phyloP scores from a whole-genome alignment of 2,113 vertebrate genomes.

The Solea solea region DNA sequence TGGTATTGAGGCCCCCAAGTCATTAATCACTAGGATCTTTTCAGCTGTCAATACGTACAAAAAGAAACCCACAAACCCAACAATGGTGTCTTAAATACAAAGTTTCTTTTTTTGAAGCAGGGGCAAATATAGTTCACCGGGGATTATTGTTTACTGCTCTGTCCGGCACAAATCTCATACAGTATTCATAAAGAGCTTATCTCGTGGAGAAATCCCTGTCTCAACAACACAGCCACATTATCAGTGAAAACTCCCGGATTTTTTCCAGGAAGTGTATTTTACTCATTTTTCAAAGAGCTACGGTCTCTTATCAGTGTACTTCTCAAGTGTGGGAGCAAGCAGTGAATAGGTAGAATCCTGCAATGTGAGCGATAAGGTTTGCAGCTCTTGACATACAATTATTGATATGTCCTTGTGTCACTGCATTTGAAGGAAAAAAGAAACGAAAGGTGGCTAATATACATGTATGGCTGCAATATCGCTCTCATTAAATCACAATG shows the following conservation, averaged over 20 bases:
- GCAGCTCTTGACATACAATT: not conserved
- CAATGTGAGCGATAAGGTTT: not conserved
- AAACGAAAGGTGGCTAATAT: not conserved
- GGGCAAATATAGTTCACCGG: constrained; percentile 75
- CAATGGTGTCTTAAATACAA: constrained; percentile 81
- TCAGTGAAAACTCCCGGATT: constrained; percentile 55
- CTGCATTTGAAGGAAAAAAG: constrained; percentile 1
- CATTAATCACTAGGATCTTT: constrained; percentile 90
- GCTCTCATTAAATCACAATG: not conserved
- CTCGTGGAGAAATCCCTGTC: constrained; percentile 57
- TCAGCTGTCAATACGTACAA: constrained; percentile 87
- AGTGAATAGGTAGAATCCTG: not conserved
- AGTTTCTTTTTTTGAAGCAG: constrained; percentile 12
- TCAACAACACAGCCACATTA: constrained; percentile 57
- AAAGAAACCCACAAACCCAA: constrained; percentile 81
- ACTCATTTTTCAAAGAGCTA: constrained; percentile 27
- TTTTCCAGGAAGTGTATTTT: constrained; percentile 5
- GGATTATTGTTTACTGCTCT: constrained; percentile 71
- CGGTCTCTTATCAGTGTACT: constrained; percentile 17
- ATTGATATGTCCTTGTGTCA: not conserved
- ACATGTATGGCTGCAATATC: not conserved
- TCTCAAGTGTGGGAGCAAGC: not conserved
- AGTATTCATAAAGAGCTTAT: constrained; percentile 79
- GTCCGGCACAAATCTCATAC: constrained; percentile 67
- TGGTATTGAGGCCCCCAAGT: constrained; percentile 82